Evolutionary conservation across 2,113 vertebrate genomes (phyloP), one percentile per base, ranked within the genome.

Genomic region (Actenoides hombroni): DNA sequence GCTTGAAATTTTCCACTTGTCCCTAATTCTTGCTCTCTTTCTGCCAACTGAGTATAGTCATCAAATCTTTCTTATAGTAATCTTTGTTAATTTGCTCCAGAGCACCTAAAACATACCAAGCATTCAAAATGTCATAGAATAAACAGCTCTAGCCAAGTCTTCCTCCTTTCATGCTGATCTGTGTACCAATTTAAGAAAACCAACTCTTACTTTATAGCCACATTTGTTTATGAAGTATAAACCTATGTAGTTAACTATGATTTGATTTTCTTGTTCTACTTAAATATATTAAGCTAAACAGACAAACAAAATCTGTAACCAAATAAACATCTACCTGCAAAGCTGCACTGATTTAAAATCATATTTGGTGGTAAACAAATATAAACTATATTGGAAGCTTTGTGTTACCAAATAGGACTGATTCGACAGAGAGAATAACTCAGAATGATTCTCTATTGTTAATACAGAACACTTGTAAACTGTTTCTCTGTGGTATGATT

Each of bases 361-460:
- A 2, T 14, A 56, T 67, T 68, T 85, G 24, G 39, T 40, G n/a
- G 48, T 23, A 94, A 68, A 76, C n/a, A 73, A 46, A 67, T n/a
- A 74, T 0, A 71, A 89, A 67, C 54, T 2, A 26, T 17, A 35
- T 8, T 11, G 18, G 28, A 59, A 76, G 37, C 28, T 82, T 59
- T 75, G n/a, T 4, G 11, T 79, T 75, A 59, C 4, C 39, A 49
- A 82, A 39, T 54, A 86, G 75, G 46, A 65, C 6, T 37, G 56
- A 59, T 59, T 19, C 16, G 75, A 59, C 9, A 17, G 0, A 40
- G 2, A 60, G 78, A 40, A 71, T 5, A 19, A 64, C 48, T 31
- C 0, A 49, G 35, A 93, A 67, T 0, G 0, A 12, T 35, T 31
- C 35, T n/a, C 4, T 40, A 21, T 40, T 18, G 51, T 28, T 65